Evolutionary conservation across 2,797 vertebrate genomes (phyloP).

Genomic region (Chaetophractus vellerosus): DNA sequence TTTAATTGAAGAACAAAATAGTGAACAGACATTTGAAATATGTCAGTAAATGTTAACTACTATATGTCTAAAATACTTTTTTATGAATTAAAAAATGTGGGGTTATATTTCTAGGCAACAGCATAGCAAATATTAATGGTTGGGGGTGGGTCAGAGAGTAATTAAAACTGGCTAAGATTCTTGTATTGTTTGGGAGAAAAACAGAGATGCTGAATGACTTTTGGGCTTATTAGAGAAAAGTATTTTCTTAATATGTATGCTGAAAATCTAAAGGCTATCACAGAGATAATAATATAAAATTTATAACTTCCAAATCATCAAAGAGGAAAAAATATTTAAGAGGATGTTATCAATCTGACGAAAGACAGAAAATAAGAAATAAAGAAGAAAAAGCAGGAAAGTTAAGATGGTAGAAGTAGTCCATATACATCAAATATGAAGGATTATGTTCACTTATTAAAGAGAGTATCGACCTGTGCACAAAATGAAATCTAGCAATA

Average conservation of each 20-base stretch:
- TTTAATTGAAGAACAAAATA: constrained; percentile 2
- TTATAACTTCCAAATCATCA: neutral
- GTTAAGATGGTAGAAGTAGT: too few relatives aligned
- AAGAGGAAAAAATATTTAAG: too few relatives aligned
- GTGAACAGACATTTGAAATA: neutral
- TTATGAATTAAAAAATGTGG: neutral
- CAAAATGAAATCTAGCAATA: too few relatives aligned
- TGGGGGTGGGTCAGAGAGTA: neutral
- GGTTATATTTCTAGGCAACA: neutral
- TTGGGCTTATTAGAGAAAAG: neutral
- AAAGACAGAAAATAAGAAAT: too few relatives aligned
- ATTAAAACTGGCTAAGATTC: constrained; percentile 8
- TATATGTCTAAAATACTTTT: neutral
- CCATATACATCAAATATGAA: too few relatives aligned
- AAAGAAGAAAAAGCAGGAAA: too few relatives aligned
- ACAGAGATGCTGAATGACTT: neutral
- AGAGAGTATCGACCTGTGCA: too few relatives aligned
- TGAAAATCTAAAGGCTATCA: neutral
- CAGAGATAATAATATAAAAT: neutral
- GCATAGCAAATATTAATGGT: neutral
- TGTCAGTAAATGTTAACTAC: neutral
- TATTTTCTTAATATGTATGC: neutral
- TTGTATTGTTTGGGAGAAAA: neutral
- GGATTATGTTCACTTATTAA: too few relatives aligned
- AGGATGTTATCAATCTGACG: too few relatives aligned